Conservation (phyloP, 2,797 vertebrate genomes). For the Mormyrops attenuatus region DNA sequence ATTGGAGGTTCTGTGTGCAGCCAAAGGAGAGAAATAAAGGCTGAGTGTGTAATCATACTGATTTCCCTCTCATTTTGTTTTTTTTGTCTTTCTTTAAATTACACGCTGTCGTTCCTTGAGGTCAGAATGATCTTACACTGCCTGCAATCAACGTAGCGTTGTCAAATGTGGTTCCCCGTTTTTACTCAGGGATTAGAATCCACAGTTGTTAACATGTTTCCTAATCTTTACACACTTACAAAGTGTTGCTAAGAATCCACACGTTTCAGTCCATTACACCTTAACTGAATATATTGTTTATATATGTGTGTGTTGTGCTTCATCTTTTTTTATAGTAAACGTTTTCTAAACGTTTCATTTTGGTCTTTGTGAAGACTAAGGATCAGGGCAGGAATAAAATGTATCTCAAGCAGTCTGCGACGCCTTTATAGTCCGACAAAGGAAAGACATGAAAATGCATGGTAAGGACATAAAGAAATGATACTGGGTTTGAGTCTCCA, state of each 20-base stretch:
- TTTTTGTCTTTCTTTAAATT: constrained; percentile 70
- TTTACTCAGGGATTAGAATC: background rate
- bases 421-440: background rate
- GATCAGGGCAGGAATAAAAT: background rate
- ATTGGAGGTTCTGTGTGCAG: constrained; percentile 69
- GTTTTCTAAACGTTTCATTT: background rate
- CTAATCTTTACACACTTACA: background rate
- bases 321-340: background rate
- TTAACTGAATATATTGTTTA: background rate
- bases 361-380: background rate
- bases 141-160: background rate
- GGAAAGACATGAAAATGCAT: background rate
- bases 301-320: background rate
- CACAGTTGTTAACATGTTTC: background rate
- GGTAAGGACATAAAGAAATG: background rate
- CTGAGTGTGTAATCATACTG: constrained; percentile 74
- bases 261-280: constrained; percentile 15
- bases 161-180: background rate
- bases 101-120: constrained; percentile 50
- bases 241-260: background rate
- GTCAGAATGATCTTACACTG: constrained; percentile 23
- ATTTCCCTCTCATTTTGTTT: constrained; percentile 67
- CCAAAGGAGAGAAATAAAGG: constrained; percentile 62
- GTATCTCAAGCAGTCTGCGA: background rate
- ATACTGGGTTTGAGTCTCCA: background rate